phyloP scores from a whole-genome alignment of 2,888 invertebrate species.

The Eutolmus rufibarbis region DNA sequence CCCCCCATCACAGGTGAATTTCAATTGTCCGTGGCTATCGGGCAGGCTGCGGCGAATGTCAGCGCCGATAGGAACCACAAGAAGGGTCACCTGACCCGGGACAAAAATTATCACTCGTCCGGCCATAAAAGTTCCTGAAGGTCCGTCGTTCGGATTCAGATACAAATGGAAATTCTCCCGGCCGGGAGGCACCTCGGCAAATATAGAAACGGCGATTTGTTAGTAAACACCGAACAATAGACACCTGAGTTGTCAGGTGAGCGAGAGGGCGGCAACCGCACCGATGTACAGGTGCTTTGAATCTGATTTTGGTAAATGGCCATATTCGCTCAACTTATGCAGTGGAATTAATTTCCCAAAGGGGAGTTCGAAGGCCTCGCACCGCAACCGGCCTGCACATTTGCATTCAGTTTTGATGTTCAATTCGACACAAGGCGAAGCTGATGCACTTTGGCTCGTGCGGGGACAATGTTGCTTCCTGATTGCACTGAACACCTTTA shows the following conservation, averaged over 20 bases:
- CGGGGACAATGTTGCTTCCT: not conserved
- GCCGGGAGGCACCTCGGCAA: constrained; percentile 1
- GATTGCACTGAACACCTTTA: not conserved
- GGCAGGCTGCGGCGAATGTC: constrained; percentile 2
- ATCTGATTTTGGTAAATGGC: constrained; percentile 30
- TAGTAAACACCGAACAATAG: constrained; percentile 6
- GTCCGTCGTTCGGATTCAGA: not conserved
- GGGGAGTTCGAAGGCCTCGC: constrained; percentile 2
- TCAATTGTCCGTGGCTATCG: constrained; percentile 14
- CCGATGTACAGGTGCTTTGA: constrained; percentile 11
- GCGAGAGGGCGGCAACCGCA: constrained; percentile 17
- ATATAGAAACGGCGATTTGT: constrained; percentile 32
- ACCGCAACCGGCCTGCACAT: not conserved
- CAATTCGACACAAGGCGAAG: not conserved
- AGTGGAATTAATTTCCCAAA: constrained; percentile 31
- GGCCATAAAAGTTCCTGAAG: not conserved
- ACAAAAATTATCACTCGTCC: constrained; percentile 27
- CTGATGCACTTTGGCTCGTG: not conserved
- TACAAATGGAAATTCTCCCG: constrained; percentile 8
- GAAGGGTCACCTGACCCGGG: not conserved
- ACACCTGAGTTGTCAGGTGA: constrained; percentile 20
- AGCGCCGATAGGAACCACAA: not conserved
- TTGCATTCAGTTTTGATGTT: constrained; percentile 8
- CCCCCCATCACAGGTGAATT: not conserved
- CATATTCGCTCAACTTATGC: constrained; percentile 19